Base-by-base conservation (phyloP, 2,113 vertebrate species). In the Halichoerus grypus region DNA sequence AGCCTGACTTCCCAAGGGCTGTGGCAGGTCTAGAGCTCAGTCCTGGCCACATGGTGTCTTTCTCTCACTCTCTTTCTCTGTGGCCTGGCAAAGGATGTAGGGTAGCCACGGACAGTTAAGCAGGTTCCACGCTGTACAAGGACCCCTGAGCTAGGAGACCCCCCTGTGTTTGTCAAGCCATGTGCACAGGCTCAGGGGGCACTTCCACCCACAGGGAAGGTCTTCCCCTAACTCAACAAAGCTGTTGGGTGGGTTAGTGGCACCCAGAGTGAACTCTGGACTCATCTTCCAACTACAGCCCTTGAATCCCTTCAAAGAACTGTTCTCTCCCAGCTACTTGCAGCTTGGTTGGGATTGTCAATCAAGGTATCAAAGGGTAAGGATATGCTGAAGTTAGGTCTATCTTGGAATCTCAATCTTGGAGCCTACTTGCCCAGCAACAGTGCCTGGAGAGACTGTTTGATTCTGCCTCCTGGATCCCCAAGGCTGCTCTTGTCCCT, bases 141-240 rank as follows among this genome's bases (percentile, higher is more conserved):
- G 42, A 22, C 53, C 15, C n/a, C 61, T 31, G 28, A 79, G 93
- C 67, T 49, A 31, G 21, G 51, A 65, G 39, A 11, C 31, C 26
- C 33, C 76, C 36, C 9, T 82, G 46, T 59, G 42, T 24, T 55
- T 16, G 21, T 53, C 9, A 80, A 63, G 85, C 53, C n/a, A 0
- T 63, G 31, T 11, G 2, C 22, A n/a, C 36, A 57, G 71, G 31
- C 46, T 53, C 42, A 19, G 24, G n/a, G n/a, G 19, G 53, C 21
- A 6, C 77, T 6, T 42, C 15, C 28, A 4, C 6, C 8, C 42
- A 7, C 0, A 0, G 11, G 4, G 9, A 49, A 74, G 22, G 10
- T 83, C 21, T 61, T 42, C 18, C 53, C 85, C 21, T 36, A 33
- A 74, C 22, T 46, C 63, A 55, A n/a, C 13, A 10, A 28, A 63